phyloP scores from a whole-genome alignment of 2,113 vertebrate species.

The Gopherus evgoodei region DNA sequence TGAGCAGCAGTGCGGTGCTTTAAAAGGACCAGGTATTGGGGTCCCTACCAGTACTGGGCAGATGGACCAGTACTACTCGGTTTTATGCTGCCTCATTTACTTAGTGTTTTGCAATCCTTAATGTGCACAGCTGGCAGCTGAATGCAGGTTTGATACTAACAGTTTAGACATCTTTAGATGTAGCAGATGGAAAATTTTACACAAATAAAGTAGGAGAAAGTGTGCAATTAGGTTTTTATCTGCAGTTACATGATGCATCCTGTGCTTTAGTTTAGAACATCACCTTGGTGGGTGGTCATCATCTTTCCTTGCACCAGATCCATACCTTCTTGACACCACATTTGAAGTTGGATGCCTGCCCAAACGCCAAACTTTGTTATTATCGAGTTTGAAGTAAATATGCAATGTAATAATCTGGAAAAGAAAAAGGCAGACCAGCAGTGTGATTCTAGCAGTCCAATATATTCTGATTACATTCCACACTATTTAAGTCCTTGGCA shows the following conservation, averaged over 20 bases:
- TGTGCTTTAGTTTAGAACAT: slow-evolving; percentile 82
- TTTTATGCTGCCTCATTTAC: slow-evolving; percentile 89
- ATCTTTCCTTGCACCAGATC: slow-evolving; percentile 74
- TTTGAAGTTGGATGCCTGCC: slow-evolving; percentile 80
- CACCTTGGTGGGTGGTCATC: slow-evolving; percentile 88
- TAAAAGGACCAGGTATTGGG: slow-evolving; percentile 84
- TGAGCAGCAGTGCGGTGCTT: slow-evolving; percentile 76
- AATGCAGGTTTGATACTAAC: slow-evolving; percentile 91
- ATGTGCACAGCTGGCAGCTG: slow-evolving; percentile 91
- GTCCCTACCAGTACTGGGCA: slow-evolving; percentile 85
- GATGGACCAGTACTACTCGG: slow-evolving; percentile 87
- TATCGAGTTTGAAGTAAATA: slow-evolving; percentile 80
- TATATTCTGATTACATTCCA: slow-evolving; percentile 82
- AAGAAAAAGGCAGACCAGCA: slow-evolving; percentile 78
- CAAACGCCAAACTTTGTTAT: slow-evolving; percentile 81
- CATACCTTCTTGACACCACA: slow-evolving; percentile 82
- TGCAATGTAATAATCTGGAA: slow-evolving; percentile 80
- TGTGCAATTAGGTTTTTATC: slow-evolving; percentile 90
- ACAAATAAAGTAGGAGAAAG: slow-evolving; percentile 92
- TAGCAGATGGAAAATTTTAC: slow-evolving; percentile 92
- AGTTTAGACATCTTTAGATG: slow-evolving; percentile 93
- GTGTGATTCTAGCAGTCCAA: slow-evolving; percentile 76
- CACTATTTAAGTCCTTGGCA: slow-evolving; percentile 82
- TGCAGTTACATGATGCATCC: slow-evolving; percentile 84
- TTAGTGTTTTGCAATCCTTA: slow-evolving; percentile 89